A percentile compares a stretch with the other conserved stretches of the same genome.
Evolutionary conservation across 1,140 invertebrate species (phyloP).

Genomic region (Chironomus tepperi): DNA sequence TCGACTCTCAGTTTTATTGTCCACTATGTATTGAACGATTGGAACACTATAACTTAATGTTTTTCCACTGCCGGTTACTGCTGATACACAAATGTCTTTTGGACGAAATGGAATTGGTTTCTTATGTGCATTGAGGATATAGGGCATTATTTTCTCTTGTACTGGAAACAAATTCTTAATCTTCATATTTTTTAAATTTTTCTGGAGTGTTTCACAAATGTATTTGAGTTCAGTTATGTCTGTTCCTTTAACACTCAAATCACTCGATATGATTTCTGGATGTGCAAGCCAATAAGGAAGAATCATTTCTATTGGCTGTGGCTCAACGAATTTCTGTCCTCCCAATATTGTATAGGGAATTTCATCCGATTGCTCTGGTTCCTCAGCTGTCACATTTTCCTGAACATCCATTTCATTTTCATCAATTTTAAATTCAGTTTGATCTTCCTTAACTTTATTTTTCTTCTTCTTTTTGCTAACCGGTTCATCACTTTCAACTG

Average conservation of each 20-base stretch:
- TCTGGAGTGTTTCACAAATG: slow-evolving; percentile 53
- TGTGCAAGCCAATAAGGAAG: slow-evolving; percentile 80
- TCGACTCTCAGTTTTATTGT: slow-evolving; percentile 42
- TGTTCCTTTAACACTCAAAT: slow-evolving; percentile 52
- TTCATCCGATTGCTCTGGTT: slow-evolving; percentile 27
- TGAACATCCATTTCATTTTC: slow-evolving; percentile 24
- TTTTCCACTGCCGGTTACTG: slow-evolving; percentile 97
- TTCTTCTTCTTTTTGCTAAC: slow-evolving; percentile 34
- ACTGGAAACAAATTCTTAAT: slow-evolving; percentile 77
- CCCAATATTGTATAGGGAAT: not conserved
- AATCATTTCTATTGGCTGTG: slow-evolving; percentile 54
- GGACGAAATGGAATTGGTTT: slow-evolving; percentile 54
- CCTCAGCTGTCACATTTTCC: slow-evolving; percentile 7
- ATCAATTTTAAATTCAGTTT: slow-evolving; percentile 16
- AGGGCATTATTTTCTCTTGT: slow-evolving; percentile 77
- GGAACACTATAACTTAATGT: slow-evolving; percentile 91
- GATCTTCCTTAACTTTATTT: slow-evolving; percentile 25
- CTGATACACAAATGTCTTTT: slow-evolving; percentile 90
- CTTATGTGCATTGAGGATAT: slow-evolving; percentile 55
- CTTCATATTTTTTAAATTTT: slow-evolving; percentile 59
- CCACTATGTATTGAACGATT: slow-evolving; percentile 58
- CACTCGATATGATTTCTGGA: slow-evolving; percentile 63
- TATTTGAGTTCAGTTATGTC: slow-evolving; percentile 50
- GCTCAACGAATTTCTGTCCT: slow-evolving; percentile 25
- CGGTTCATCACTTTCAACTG: slow-evolving; percentile 22